phyloP scores from a whole-genome alignment of 53 echinoderm and acorn worm genomes.

The Henricia sp. region DNA sequence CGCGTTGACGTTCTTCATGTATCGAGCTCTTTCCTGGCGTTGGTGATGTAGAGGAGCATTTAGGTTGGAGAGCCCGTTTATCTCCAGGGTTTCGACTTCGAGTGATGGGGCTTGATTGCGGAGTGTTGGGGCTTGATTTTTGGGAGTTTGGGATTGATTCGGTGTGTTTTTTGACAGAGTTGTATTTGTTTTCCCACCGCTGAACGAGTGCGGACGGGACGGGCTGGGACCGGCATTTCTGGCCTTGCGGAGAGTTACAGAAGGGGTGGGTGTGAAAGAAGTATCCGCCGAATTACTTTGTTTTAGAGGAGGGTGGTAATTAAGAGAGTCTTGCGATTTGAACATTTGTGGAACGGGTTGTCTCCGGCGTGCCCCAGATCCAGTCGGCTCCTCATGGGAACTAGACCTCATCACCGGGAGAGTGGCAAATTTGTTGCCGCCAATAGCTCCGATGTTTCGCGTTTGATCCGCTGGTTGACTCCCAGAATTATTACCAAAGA shows the following conservation, averaged over 20 bases:
- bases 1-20: conserved; percentile 51
- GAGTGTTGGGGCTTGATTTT: background rate
- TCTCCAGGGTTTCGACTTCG: background rate
- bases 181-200: background rate
- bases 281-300: conserved; percentile 18
- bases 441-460: background rate
- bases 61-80: conserved; percentile 16
- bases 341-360: conserved; percentile 38
- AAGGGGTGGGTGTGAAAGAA: background rate
- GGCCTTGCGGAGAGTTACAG: conserved; percentile 6
- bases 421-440: conserved; percentile 54
- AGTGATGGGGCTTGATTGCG: background rate
- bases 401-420: conserved; percentile 29
- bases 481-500: background rate
- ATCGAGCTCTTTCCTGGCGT: conserved; percentile 58
- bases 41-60: conserved; percentile 50
- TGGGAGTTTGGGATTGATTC: background rate
- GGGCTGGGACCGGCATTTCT: background rate
- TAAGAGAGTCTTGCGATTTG: conserved; percentile 46
- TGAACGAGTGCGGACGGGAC: conserved; percentile 24
- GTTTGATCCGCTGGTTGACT: background rate
- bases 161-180: background rate
- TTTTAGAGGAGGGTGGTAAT: conserved; percentile 12
- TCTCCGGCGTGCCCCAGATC: background rate
- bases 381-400: conserved; percentile 1